Evolutionary conservation across 2,797 vertebrate species (phyloP), one percentile per base, ranked within the genome.

Genomic region (Sebastes cheni): DNA sequence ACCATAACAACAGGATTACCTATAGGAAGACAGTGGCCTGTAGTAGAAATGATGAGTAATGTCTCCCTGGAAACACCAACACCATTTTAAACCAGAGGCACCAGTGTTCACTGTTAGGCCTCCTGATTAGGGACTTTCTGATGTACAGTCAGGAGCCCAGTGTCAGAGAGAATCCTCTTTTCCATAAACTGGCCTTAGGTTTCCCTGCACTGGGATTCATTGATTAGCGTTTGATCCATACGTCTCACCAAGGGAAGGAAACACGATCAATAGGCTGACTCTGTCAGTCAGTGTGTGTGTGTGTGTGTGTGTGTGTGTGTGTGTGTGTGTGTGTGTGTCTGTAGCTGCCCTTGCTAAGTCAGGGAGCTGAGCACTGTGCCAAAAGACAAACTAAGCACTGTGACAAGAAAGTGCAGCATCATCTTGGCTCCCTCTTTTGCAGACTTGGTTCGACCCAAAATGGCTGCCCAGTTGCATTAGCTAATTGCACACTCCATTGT

Each of bases 391-490:
- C 61, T 82, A 79, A 87, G 87, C 87, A 83, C 39, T 60, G 72
- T 61, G 80, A 87, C 60, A 68, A 77, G 77, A 90, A 92, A 91
- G 81, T 92, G 91, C 93, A 83, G 79, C 77, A 82, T 93, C 91
- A 90, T 92, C 90, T 82, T 64, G 75, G 69, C 83, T 42, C 73
- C 67, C 75, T 77, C 50, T 58, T 82, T 46, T 72, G 84, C 79
- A 82, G 84, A 82, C 77, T 75, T 36, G 23, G 55, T 82, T 84
- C 16, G 22, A 79, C 86, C 83, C 82, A 78, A 87, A 82, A 80
- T 62, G 64, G 66, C 84, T 70, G 82, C 83, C 82, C 70, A 27
- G 78, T 72, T 91, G 84, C 93, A 95, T 96, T 95, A 95, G 92
- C 90, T 94, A 92, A 96, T 94, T 93, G 87, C 39, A 52, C 61